Evolutionary conservation across 2,888 invertebrate species (phyloP).

Genomic region (Tachina grossa): DNA sequence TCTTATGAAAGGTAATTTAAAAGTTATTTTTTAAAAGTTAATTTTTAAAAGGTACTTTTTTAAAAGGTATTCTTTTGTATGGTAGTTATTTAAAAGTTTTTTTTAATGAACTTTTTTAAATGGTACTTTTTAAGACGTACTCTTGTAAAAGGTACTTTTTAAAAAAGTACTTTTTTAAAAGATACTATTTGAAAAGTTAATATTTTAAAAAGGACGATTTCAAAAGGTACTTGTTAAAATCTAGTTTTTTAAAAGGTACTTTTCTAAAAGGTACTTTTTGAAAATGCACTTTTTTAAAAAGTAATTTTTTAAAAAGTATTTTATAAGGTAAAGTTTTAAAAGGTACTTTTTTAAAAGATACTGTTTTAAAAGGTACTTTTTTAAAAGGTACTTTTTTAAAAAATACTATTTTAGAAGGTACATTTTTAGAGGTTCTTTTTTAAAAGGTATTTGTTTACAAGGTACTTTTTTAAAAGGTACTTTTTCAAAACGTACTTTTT

Average conservation of each 20-base stretch:
- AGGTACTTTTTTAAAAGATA: background rate
- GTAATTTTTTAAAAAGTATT: background rate
- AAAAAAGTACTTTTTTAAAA: background rate
- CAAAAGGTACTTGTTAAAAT: background rate
- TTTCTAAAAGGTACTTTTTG: background rate
- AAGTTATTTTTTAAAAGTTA: background rate
- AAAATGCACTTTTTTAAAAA: background rate
- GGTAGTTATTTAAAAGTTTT: background rate
- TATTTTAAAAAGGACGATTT: background rate
- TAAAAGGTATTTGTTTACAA: background rate
- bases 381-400: background rate
- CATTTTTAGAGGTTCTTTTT: background rate
- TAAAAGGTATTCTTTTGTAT: no score
- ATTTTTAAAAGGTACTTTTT: background rate
- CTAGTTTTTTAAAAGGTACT: no score
- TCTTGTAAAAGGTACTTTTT: background rate
- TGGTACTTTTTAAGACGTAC: background rate
- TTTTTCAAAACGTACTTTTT: background rate
- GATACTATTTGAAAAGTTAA: background rate
- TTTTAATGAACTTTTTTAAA: no score
- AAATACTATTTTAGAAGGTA: background rate
- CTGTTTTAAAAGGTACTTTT: background rate
- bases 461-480: background rate
- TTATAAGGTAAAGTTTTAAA: no score
- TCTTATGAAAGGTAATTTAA: background rate